Evolutionary conservation across 2,888 invertebrate genomes (phyloP).

Genomic region (Hofmannophila pseudospretella): DNA sequence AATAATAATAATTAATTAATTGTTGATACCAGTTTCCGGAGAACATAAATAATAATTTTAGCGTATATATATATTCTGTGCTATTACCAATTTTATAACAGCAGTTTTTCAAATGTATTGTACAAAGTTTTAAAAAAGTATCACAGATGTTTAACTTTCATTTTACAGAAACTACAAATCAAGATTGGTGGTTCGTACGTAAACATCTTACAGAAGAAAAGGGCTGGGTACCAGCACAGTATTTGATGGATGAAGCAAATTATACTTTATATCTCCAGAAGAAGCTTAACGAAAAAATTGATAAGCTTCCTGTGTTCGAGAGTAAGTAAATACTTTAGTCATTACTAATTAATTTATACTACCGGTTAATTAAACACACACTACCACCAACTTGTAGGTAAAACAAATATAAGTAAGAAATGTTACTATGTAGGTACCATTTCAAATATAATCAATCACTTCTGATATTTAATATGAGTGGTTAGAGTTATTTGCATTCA

Average conservation of each 20-base stretch:
- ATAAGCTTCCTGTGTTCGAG: conserved; percentile 93
- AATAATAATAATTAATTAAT: too few relatives aligned
- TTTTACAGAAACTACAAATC: conserved; percentile 86
- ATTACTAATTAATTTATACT: background rate
- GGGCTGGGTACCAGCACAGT: conserved; percentile 95
- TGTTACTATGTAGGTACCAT: too few relatives aligned
- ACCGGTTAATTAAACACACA: background rate
- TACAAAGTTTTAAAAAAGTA: too few relatives aligned
- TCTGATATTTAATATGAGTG: too few relatives aligned
- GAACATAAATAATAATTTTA: too few relatives aligned
- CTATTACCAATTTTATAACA: too few relatives aligned
- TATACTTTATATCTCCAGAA: conserved; percentile 91
- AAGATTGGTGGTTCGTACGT: conserved; percentile 95
- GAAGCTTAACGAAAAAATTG: conserved; percentile 93
- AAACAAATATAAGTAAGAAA: background rate
- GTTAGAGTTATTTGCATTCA: too few relatives aligned
- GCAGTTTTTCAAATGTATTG: too few relatives aligned
- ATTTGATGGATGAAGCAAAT: conserved; percentile 88
- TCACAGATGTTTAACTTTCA: too few relatives aligned
- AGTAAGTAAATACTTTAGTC: conserved; percentile 80
- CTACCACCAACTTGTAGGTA: background rate
- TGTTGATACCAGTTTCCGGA: too few relatives aligned
- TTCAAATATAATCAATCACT: too few relatives aligned
- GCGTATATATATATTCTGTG: too few relatives aligned
- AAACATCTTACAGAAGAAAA: conserved; percentile 94